phyloP scores from a whole-genome alignment of 2,797 vertebrate species.

The Gouania willdenowi region DNA sequence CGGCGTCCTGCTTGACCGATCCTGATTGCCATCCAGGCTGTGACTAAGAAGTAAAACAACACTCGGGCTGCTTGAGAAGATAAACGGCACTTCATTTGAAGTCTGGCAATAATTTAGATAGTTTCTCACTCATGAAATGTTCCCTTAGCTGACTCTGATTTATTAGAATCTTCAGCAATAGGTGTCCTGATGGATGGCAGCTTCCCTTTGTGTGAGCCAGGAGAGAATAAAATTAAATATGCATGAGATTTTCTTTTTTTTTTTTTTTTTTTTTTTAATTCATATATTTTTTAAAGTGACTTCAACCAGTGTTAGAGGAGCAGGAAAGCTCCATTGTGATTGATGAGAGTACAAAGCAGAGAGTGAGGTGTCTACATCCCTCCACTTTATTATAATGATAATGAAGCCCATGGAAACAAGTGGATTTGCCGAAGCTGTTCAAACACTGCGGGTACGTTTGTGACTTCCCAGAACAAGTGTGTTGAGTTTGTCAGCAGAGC shows the following conservation, averaged over 20 bases:
- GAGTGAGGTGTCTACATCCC: slow-evolving; percentile 64
- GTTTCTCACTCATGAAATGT: slow-evolving; percentile 50
- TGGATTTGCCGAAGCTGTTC: slow-evolving; percentile 52
- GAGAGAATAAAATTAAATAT: slow-evolving; percentile 81
- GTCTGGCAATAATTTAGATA: slow-evolving; percentile 60
- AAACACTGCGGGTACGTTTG: slow-evolving; percentile 35
- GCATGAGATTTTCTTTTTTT: slow-evolving; percentile 50
- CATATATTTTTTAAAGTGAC: slow-evolving; percentile 36
- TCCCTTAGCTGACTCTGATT: slow-evolving; percentile 48
- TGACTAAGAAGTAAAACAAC: slow-evolving; percentile 61
- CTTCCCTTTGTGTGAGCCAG: slow-evolving; percentile 71
- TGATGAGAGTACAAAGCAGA: slow-evolving; percentile 72
- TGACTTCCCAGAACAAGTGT: slow-evolving; percentile 24
- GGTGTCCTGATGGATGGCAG: slow-evolving; percentile 68
- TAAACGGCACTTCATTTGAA: slow-evolving; percentile 68
- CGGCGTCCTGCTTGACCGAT: slow-evolving; percentile 55
- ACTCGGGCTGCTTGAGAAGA: slow-evolving; percentile 52
- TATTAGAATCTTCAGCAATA: slow-evolving; percentile 66
- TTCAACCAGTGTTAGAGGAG: slow-evolving; percentile 54
- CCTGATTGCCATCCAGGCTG: slow-evolving; percentile 60
- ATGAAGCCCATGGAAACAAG: slow-evolving; percentile 47
- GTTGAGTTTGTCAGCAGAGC: slow-evolving; percentile 41
- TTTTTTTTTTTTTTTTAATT: slow-evolving; percentile 15
- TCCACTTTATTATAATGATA: slow-evolving; percentile 66
- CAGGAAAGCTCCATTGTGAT: slow-evolving; percentile 55